These are phyloP conservation scores for Columbina picui DNA, from an alignment of 2,113 vertebrate species.

Conservation along the genomic window DNA sequence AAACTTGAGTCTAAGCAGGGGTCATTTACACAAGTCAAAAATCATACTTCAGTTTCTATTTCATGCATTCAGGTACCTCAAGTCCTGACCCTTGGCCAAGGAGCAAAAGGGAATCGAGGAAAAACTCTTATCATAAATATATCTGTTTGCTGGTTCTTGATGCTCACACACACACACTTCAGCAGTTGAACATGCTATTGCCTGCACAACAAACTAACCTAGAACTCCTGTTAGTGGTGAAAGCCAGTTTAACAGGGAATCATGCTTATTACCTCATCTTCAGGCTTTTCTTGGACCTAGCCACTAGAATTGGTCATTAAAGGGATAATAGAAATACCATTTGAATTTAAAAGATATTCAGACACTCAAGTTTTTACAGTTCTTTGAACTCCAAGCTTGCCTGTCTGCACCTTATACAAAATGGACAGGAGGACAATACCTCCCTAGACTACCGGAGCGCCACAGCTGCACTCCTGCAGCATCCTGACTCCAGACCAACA, in stretches of 20 bases:
- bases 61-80: neutral
- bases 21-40: neutral
- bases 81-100: neutral
- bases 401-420: neutral
- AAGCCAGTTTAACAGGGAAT: neutral
- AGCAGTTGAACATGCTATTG: neutral
- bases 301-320: neutral
- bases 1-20: neutral
- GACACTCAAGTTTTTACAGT: neutral
- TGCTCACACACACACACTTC: neutral
- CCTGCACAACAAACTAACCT: neutral
- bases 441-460: neutral
- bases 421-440: neutral
- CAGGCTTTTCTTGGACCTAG: neutral
- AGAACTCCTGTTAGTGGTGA: neutral
- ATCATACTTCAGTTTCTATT: neutral
- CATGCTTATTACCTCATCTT: neutral
- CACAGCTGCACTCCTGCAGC: neutral
- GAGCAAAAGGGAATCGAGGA: neutral
- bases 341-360: neutral
- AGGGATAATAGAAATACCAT: neutral
- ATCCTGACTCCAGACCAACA: neutral
- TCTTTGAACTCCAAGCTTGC: neutral
- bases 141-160: neutral
- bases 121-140: neutral